Conservation (phyloP, 2,113 vertebrate species). For the Brachionichthys hirsutus region DNA sequence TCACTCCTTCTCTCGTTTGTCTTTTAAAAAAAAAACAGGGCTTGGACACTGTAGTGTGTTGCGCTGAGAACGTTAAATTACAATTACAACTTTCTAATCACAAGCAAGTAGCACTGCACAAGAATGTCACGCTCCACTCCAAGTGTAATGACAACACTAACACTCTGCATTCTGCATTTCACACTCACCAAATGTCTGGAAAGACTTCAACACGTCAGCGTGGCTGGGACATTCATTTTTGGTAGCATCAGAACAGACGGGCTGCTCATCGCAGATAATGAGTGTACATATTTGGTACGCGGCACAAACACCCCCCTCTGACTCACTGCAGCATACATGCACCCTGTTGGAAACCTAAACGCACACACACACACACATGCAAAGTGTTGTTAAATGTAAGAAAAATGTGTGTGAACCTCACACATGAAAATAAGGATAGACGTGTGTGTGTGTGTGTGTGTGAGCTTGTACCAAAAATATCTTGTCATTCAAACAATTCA, state of each 20-base stretch:
- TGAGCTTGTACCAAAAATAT: no score
- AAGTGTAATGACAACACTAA: slow-evolving; percentile 20
- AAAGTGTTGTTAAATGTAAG: no score
- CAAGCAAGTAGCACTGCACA: background rate
- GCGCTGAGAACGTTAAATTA: slow-evolving; percentile 15
- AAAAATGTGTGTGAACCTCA: no score
- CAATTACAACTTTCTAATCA: slow-evolving; percentile 38
- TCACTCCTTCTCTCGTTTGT: slow-evolving; percentile 50
- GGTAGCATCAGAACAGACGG: slow-evolving; percentile 32
- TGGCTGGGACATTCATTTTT: slow-evolving; percentile 43
- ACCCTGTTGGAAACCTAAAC: slow-evolving; percentile 2
- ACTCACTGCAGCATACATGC: background rate
- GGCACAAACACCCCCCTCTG: background rate
- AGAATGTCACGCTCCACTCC: slow-evolving; percentile 4
- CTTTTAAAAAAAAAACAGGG: slow-evolving; percentile 44
- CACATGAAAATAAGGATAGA: no score
- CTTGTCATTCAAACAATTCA: no score
- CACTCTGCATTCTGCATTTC: slow-evolving; percentile 19
- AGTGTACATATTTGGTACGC: slow-evolving; percentile 24
- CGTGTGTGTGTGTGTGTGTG: no score
- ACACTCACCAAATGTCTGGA: background rate
- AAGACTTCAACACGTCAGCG: background rate
- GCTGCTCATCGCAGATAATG: slow-evolving; percentile 43
- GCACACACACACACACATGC: background rate
- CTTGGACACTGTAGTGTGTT: slow-evolving; percentile 15